Base-by-base conservation (phyloP, 2,797 vertebrate species). In the Protosalanx chinensis region DNA sequence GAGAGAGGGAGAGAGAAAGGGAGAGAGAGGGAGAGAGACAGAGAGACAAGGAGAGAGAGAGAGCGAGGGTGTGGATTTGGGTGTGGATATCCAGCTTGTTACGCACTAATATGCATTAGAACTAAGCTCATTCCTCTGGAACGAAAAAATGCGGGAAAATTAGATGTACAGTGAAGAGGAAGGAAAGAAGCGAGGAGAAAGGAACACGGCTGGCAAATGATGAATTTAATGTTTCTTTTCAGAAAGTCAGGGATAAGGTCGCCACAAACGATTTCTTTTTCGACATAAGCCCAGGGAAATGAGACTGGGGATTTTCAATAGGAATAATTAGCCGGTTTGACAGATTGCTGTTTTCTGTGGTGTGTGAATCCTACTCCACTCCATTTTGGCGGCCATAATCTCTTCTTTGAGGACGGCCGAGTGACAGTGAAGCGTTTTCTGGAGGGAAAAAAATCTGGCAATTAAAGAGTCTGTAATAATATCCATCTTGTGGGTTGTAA, bases 281-380 rank as follows among this genome's bases (percentile, higher is more conserved):
- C 78, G 81, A 92, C 86, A 72, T 86, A 86, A 85, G 83, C 84
- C 20, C 63, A 76, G 6, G 65, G 84, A 88, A 88, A 88, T 87
- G 89, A 89, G 88, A 82, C 84, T 87, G 78, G 85, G 84, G 85
- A 85, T 90, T 91, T 91, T 90, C 89, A 90, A 76, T 80, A 62
- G 75, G 81, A 84, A 89, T 92, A 93, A 93, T 93, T 93, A 92
- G 87, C 81, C 76, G 37, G 82, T 84, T 85, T 92, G 91, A 91
- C 91, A 91, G 91, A 85, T 81, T 75, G 37, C 37, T 41, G 37
- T 41, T 41, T 41, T 41, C 37, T 41, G 37, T 41, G 37, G 37
- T 41, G 37, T 10, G 37, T n/a, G n/a, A 41, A 41, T 8, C 37
- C 37, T 41, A 8, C 37, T 41, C 37, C 74, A 64, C 76, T 56